phyloP scores from a whole-genome alignment of 2,888 invertebrate genomes.

The Pomacea canaliculata region DNA sequence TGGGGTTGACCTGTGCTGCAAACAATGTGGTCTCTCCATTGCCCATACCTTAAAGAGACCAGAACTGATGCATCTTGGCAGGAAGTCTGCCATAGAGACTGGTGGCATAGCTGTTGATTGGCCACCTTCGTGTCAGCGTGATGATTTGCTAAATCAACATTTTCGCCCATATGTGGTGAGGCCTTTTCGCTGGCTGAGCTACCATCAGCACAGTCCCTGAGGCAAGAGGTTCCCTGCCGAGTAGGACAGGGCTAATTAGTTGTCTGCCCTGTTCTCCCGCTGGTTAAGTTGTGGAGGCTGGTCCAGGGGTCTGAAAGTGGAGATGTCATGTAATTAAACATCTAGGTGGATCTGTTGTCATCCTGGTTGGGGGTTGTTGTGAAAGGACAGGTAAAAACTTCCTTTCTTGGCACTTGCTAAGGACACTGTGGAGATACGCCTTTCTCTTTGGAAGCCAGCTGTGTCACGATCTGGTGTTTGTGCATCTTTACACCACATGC shows the following conservation, averaged over 20 bases:
- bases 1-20: neutral
- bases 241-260: slow-evolving; percentile 14
- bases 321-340: slow-evolving; percentile 12
- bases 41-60: slow-evolving; percentile 12
- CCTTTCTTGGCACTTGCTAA: neutral
- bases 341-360: slow-evolving; percentile 13
- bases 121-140: slow-evolving; percentile 6
- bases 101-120: slow-evolving; percentile 1
- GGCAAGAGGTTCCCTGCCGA: neutral
- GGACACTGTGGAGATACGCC: neutral
- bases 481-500: neutral
- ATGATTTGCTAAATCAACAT: slow-evolving; percentile 8
- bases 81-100: slow-evolving; percentile 6
- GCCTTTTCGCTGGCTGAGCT: neutral
- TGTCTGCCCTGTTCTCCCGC: neutral
- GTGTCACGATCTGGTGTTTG: neutral
- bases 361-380: neutral
- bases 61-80: slow-evolving; percentile 12
- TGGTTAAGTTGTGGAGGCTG: neutral
- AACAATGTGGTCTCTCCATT: slow-evolving; percentile 7
- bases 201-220: slow-evolving; percentile 3
- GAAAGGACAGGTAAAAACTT: slow-evolving; percentile 16
- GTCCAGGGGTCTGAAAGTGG: neutral
- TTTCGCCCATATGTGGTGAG: neutral
- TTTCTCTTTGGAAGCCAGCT: too few species aligned